Evolutionary conservation across 2,888 invertebrate species (phyloP), one percentile per base, ranked within the genome.

Genomic region (Eupsilia transversa): DNA sequence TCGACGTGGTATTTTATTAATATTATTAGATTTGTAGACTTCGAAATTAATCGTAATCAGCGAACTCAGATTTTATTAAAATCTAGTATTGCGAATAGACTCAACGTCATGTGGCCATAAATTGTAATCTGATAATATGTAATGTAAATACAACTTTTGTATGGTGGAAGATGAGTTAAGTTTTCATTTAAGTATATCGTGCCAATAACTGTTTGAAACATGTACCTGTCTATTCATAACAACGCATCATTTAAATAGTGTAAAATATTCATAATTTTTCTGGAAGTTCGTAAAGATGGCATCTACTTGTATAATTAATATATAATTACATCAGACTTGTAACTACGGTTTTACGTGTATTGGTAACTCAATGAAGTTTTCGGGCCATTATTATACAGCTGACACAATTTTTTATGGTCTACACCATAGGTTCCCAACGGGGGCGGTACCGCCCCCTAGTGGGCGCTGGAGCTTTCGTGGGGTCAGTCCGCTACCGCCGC

Each of bases 201-300:
- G 81, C 80, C 79, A 77, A 71, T 46, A 3, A 60, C 27, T 78
- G 38, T 76, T 61, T 65, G 12, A 35, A 33, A 30, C 60, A 65
- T 54, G 59, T 54, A 70, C 52, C 54, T 76, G 71, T 33, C 17
- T 60, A n/a, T 72, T 54, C 17, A 54, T 60, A 54, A 14, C 35
- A 41, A 54, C 43, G 65, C 38, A 65, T 43, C 1, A n/a, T 70
- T 54, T 23, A 14, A 41, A 41, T 76, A 12, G 7, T 65, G 35
- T 52, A 14, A 67, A 49, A 66, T 33, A 46, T 35, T 49, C 6
- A 59, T 57, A 2, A 1, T 20, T 43, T 12, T 33, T 49, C 33
- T 35, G 4, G 27, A 56, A 49, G 33, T 54, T 63, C 23, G 4
- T 33, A n/a, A 12, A 43, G 4, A 60, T 52, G 17, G n/a, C 41